These are phyloP conservation scores for Triplophysa rosa DNA, from an alignment of 2,113 vertebrate species.

Conservation along the genomic window DNA sequence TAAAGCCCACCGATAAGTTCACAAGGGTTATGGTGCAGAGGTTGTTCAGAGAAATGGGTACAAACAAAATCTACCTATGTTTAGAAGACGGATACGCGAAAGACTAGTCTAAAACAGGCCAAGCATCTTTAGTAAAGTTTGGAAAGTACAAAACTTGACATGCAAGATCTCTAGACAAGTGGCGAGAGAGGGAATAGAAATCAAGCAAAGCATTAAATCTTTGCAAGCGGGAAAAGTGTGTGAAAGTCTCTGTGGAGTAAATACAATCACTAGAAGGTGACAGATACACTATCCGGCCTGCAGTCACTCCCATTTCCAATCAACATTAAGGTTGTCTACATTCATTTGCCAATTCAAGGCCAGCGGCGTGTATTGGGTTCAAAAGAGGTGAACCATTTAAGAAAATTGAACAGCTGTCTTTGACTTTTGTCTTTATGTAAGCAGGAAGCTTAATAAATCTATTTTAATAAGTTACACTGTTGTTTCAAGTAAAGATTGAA, in stretches of 20 bases:
- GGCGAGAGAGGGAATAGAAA: neutral
- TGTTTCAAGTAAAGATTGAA: neutral
- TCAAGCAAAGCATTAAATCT: conserved; percentile 15
- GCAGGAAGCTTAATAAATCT: conserved; percentile 23
- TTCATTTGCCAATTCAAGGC: conserved; percentile 51
- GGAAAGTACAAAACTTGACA: neutral
- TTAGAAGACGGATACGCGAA: neutral
- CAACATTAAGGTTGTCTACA: conserved; percentile 53
- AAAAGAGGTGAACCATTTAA: neutral
- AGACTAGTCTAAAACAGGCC: neutral
- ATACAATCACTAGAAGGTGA: conserved; percentile 34
- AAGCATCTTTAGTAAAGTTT: neutral
- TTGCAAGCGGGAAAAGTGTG: neutral
- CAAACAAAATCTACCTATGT: neutral
- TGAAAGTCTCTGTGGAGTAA: conserved; percentile 34
- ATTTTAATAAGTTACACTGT: too few relatives aligned
- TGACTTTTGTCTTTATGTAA: neutral
- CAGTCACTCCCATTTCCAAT: conserved; percentile 44
- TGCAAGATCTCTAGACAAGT: neutral
- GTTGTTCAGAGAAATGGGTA: neutral
- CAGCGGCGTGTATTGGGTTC: conserved; percentile 15
- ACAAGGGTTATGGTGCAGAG: conserved; percentile 5
- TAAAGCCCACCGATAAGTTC: conserved; percentile 11
- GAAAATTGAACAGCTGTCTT: conserved; percentile 11
- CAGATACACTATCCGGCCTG: conserved; percentile 17